Evolutionary conservation across 2,113 vertebrate species (phyloP).

Genomic region (Lathamus discolor): DNA sequence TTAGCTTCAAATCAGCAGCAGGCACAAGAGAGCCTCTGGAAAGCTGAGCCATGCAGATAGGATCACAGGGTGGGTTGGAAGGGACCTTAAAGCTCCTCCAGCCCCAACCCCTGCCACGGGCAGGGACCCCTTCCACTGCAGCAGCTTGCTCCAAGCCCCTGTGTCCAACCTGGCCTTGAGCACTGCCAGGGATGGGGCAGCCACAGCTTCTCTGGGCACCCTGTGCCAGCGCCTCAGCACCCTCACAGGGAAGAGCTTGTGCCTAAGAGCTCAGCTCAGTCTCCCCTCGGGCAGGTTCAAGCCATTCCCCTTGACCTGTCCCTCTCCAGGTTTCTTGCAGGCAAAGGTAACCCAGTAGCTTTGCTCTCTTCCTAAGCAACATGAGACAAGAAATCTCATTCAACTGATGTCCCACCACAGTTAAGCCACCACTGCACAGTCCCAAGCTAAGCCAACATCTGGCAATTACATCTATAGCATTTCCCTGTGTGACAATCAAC

Average conservation of each 20-base stretch:
- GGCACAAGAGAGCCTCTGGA: not conserved
- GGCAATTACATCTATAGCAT: not conserved
- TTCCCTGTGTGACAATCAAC: not conserved
- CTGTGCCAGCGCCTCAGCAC: too few relatives aligned
- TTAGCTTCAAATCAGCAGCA: rapidly evolving
- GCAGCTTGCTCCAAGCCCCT: too few relatives aligned
- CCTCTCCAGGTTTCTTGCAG: not conserved
- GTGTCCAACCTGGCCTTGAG: too few relatives aligned
- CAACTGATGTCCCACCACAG: not conserved
- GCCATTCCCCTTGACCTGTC: not conserved
- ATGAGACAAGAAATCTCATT: not conserved
- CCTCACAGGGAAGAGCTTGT: not conserved
- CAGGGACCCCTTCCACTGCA: not conserved
- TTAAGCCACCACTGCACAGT: not conserved
- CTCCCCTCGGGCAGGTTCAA: not conserved
- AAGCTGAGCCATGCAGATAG: not conserved
- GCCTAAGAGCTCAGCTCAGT: not conserved
- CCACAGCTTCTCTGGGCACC: too few relatives aligned
- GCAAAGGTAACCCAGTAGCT: not conserved
- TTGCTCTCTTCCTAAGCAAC: not conserved
- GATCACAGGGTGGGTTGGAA: not conserved
- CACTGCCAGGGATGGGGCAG: too few relatives aligned
- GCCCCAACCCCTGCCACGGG: too few relatives aligned
- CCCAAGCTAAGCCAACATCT: not conserved
- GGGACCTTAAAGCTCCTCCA: not conserved